phyloP scores from a whole-genome alignment of 2,797 vertebrate genomes.

The Rhabdophis nuchalis region DNA sequence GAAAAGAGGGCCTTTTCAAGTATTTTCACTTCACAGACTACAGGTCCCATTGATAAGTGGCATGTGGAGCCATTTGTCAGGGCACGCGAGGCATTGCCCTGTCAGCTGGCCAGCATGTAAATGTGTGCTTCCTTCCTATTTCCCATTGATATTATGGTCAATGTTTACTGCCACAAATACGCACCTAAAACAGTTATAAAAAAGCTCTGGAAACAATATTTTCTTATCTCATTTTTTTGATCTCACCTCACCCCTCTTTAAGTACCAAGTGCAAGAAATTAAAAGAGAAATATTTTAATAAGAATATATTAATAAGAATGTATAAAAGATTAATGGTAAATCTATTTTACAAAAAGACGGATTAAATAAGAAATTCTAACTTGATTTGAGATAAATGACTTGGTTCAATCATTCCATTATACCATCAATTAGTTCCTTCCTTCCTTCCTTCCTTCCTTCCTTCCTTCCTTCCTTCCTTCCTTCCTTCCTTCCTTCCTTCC shows the following conservation, averaged over 20 bases:
- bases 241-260: background rate
- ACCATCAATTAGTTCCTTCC: no score
- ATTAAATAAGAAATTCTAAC: background rate
- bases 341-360: background rate
- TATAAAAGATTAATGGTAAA: background rate
- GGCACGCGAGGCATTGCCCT: no score
- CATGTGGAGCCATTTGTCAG: no score
- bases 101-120: no score
- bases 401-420: background rate
- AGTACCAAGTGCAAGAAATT: background rate
- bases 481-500: no score
- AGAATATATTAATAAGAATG: no score
- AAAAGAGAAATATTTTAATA: background rate
- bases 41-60: background rate
- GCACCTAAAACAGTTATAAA: background rate
- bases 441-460: accelerated
- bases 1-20: background rate
- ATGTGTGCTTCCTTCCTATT: no score
- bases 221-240: background rate
- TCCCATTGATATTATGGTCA: background rate
- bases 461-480: no score
- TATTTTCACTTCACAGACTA: background rate
- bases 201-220: background rate
- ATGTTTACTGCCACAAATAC: background rate
- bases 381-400: background rate